phyloP scores from a whole-genome alignment of 2,113 vertebrate genomes.

The Oophaga pumilio region DNA sequence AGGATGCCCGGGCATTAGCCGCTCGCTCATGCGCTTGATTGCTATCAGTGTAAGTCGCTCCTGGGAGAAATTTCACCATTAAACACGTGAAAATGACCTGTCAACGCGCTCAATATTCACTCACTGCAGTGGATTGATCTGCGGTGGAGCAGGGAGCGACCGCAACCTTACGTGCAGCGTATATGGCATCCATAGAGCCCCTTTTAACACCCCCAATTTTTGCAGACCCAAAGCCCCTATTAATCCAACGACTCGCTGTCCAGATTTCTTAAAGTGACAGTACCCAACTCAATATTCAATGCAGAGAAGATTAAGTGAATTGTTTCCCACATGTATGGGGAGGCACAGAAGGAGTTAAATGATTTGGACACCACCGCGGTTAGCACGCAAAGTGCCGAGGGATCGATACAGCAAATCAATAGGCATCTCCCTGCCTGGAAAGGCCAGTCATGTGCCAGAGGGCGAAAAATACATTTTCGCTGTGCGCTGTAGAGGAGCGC shows the following conservation, averaged over 20 bases:
- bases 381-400: slow-evolving; percentile 4
- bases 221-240: too few relatives aligned
- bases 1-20: neutral
- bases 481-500: neutral
- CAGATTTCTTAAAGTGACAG: neutral
- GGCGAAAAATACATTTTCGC: neutral
- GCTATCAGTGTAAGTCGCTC: neutral
- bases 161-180: neutral
- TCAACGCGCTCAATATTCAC: neutral
- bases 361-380: neutral
- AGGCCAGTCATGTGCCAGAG: neutral
- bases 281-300: neutral
- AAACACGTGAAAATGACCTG: neutral
- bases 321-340: neutral
- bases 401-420: slow-evolving; percentile 25
- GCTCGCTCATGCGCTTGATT: neutral
- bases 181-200: neutral
- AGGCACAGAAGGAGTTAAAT: neutral
- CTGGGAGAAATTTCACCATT: slow-evolving; percentile 1
- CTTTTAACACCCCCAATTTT: too few relatives aligned
- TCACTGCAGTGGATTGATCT: neutral
- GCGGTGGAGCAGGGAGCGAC: neutral
- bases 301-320: neutral
- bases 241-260: too few relatives aligned
- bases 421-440: slow-evolving; percentile 1